Percentiles rank a stretch among this genome's conserved stretches.
Conservation (phyloP, 2,797 vertebrate species). For the Microcaecilia unicolor region DNA sequence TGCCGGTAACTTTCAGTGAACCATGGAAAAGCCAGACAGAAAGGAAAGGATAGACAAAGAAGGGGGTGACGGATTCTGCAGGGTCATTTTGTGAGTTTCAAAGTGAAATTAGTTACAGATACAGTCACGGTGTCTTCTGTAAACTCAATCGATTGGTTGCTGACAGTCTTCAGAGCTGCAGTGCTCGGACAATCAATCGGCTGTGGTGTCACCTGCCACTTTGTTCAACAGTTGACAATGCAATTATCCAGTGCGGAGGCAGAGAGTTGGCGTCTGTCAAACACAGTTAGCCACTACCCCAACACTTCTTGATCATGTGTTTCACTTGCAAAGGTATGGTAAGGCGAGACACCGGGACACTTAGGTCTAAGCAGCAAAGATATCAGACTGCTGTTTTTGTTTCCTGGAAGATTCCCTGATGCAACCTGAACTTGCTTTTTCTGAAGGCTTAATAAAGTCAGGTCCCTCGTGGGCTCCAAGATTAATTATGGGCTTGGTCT, state of each 20-base stretch:
- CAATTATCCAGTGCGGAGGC: slow-evolving; percentile 77
- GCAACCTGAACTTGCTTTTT: no score
- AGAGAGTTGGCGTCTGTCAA: slow-evolving; percentile 75
- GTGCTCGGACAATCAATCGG: slow-evolving; percentile 56
- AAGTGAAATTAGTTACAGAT: slow-evolving; percentile 72
- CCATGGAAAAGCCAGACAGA: slow-evolving; percentile 14
- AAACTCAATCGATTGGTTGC: slow-evolving; percentile 71
- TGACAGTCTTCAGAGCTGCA: slow-evolving; percentile 62
- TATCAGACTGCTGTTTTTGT: no score
- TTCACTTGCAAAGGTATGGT: no score
- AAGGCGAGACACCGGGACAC: no score
- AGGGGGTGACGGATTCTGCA: no score
- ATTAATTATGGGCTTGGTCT: no score
- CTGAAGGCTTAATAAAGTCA: no score
- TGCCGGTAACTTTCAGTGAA: no score
- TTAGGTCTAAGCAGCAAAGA: no score
- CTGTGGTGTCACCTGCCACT: slow-evolving; percentile 71
- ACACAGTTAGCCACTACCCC: slow-evolving; percentile 65
- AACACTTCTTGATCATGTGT: slow-evolving; percentile 56
- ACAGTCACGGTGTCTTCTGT: slow-evolving; percentile 67
- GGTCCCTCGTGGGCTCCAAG: no score
- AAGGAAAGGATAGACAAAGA: slow-evolving; percentile 29
- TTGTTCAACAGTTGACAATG: slow-evolving; percentile 73
- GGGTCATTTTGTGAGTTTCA: slow-evolving; percentile 44
- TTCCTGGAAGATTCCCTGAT: no score